These are phyloP conservation scores for Xanthia icteritia DNA, from an alignment of 2,888 invertebrate species.

Conservation along the genomic window DNA sequence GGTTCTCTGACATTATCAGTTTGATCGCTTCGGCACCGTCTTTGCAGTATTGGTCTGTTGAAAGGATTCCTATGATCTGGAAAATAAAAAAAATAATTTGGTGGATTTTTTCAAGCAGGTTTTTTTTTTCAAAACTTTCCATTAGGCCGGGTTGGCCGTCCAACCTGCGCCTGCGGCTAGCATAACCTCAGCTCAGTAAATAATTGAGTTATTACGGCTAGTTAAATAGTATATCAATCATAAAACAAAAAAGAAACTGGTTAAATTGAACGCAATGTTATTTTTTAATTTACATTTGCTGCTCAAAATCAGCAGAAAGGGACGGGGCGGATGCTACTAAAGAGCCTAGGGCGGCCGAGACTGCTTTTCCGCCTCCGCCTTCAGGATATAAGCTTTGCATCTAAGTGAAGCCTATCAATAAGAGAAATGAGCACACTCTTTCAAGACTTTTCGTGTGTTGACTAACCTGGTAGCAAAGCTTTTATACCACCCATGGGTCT, in stretches of 20 bases:
- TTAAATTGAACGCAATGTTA: background rate
- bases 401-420: background rate
- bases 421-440: background rate
- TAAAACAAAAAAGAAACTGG: background rate
- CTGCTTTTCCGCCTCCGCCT: background rate
- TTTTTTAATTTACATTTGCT: background rate
- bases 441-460: background rate
- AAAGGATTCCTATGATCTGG: conserved; percentile 79
- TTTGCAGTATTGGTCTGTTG: conserved; percentile 74
- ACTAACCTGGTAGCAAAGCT: no score
- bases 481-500: no score
- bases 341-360: background rate
- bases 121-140: background rate
- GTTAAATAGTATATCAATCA: background rate
- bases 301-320: background rate
- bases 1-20: conserved; percentile 87
- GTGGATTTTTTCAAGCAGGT: background rate
- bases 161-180: background rate
- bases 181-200: background rate
- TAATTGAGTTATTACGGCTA: background rate
- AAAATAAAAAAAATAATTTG: conserved; percentile 58
- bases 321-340: background rate
- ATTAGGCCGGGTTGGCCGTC: background rate
- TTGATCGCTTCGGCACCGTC: conserved; percentile 84
- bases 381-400: background rate